Conservation (phyloP, 2,888 invertebrate genomes). For the Apotomis betuletana region DNA sequence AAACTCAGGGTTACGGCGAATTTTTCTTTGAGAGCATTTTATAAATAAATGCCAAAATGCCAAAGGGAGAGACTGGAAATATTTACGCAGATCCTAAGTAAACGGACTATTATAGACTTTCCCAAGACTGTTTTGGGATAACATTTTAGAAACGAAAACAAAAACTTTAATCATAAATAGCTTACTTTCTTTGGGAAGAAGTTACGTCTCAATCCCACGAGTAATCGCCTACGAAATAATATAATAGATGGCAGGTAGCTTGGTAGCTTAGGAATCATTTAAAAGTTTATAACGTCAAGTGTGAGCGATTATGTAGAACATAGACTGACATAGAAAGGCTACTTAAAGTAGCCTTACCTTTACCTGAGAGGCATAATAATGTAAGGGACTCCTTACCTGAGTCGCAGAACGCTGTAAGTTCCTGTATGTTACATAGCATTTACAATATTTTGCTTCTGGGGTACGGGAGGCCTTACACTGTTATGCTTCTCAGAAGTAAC, state of each 20-base stretch:
- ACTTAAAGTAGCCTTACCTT: no score
- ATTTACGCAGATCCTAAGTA: slow-evolving; percentile 3
- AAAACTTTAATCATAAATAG: neutral
- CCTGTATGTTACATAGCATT: no score
- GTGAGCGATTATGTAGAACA: no score
- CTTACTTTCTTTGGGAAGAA: neutral
- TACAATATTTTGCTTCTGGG: no score
- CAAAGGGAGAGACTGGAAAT: neutral
- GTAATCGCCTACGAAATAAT: neutral
- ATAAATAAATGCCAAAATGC: neutral
- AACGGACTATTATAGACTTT: neutral
- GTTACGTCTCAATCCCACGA: neutral
- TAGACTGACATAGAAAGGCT: no score
- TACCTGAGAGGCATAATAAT: no score
- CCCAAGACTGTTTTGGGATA: neutral
- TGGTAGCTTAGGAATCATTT: neutral
- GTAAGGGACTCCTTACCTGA: no score
- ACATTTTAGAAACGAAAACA: neutral
- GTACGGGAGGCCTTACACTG: no score
- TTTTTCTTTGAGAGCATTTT: neutral
- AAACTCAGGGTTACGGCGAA: no score
- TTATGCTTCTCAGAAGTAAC: no score
- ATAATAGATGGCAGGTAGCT: neutral
- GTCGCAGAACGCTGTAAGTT: no score
- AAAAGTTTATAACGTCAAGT: neutral